Evolutionary conservation across 2,797 vertebrate genomes (phyloP).

Genomic region (Lates japonicus): DNA sequence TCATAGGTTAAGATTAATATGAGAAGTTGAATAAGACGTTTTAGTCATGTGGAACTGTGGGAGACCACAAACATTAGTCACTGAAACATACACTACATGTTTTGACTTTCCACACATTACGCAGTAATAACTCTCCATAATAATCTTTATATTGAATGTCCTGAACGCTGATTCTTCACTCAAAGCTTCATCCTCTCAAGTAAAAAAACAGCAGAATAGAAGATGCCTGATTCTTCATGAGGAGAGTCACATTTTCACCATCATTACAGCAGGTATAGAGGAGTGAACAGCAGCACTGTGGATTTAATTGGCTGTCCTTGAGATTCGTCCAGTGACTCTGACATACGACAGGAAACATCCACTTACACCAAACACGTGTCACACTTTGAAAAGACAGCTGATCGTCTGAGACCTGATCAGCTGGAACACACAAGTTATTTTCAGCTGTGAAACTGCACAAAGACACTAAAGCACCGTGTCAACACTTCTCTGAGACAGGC

Average conservation of each 20-base stretch:
- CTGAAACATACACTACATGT: no score
- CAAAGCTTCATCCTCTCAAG: no score
- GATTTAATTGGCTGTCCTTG: neutral
- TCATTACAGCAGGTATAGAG: no score
- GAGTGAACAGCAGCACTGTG: neutral
- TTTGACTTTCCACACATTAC: no score
- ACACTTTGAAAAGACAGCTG: no score
- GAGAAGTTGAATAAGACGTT: neutral
- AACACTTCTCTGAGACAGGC: neutral
- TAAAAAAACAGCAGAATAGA: no score
- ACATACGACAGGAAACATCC: neutral
- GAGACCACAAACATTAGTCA: no score
- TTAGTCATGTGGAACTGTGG: no score
- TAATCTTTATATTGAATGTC: neutral
- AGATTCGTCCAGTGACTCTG: neutral
- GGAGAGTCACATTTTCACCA: no score
- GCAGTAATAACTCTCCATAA: no score
- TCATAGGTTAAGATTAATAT: neutral
- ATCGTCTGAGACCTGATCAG: neutral
- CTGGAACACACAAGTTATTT: neutral
- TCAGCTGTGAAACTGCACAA: neutral
- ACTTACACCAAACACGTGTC: neutral
- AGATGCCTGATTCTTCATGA: no score
- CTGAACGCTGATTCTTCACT: no score
- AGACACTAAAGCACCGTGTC: neutral